Evolutionary conservation across 1,140 invertebrate species (phyloP).

Genomic region (Macrobrachium nipponense): DNA sequence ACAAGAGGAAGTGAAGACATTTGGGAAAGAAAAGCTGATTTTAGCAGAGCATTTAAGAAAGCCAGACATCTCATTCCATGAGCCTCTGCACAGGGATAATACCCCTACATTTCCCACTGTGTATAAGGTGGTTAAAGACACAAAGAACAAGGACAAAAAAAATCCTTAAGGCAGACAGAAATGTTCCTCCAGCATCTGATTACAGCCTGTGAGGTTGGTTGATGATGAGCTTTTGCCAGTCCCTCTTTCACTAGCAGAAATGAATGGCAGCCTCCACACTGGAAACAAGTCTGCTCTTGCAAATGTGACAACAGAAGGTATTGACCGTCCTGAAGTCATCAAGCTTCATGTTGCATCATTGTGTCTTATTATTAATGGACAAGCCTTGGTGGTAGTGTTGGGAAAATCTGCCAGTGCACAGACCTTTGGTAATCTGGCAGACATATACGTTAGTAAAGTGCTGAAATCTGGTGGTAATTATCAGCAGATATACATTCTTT

Average conservation of each 20-base stretch:
- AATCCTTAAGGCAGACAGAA: background rate
- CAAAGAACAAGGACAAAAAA: background rate
- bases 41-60: background rate
- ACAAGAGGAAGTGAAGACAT: no score
- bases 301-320: background rate
- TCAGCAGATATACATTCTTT: background rate
- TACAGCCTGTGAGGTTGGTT: background rate
- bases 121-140: no score
- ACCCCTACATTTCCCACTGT: no score
- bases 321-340: background rate
- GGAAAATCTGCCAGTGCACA: background rate
- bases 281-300: background rate
- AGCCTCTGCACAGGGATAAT: no score
- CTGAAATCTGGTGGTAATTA: no score
- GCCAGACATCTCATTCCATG: background rate
- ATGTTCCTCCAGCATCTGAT: background rate
- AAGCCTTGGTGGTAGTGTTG: background rate
- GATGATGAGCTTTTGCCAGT: background rate
- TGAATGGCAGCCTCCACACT: background rate
- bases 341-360: background rate
- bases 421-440: slow-evolving; percentile 1
- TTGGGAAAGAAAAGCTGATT: no score
- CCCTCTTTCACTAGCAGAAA: no score
- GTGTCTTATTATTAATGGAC: background rate
- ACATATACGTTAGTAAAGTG: no score